Evolutionary conservation across 92 coral and sea anemone species (phyloP).

Genomic region (Anthopleura xanthogrammica): DNA sequence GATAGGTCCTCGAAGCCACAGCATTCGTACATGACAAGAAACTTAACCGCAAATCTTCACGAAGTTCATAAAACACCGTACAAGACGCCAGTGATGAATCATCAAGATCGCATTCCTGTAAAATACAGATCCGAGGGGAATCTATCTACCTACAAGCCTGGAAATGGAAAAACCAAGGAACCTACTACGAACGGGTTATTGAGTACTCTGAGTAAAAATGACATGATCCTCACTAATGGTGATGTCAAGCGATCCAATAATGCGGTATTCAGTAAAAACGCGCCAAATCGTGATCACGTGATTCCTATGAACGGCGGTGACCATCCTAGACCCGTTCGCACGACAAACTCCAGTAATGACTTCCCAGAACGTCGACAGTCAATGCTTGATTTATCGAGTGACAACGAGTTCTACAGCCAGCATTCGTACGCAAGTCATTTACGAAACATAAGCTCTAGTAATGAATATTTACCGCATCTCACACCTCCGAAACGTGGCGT

Average conservation of each 20-base stretch:
- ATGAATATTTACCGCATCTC: constrained; percentile 13
- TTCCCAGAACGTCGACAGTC: constrained; percentile 12
- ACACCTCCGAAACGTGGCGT: constrained; percentile 9
- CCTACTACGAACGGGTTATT: constrained; percentile 15
- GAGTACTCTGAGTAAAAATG: constrained; percentile 2
- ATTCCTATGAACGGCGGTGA: neutral
- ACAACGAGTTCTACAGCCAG: constrained; percentile 21
- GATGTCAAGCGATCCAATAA: constrained; percentile 6
- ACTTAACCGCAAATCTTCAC: constrained; percentile 17
- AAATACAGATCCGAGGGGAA: constrained; percentile 42
- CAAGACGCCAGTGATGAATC: neutral
- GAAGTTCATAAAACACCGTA: neutral
- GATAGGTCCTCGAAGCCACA: neutral
- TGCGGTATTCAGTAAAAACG: neutral
- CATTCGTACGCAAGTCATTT: constrained; percentile 33
- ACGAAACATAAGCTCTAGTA: constrained; percentile 20
- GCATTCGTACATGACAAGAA: neutral
- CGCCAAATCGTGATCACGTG: neutral
- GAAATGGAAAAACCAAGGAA: neutral
- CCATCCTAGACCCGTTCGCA: constrained; percentile 6
- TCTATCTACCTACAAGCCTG: constrained; percentile 8
- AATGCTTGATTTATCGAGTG: neutral
- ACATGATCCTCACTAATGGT: constrained; percentile 14
- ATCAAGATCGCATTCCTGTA: neutral
- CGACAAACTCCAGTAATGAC: neutral